These are phyloP conservation scores for Enteromius mattozi DNA, from an alignment of 2,797 vertebrate species.

Conservation along the genomic window DNA sequence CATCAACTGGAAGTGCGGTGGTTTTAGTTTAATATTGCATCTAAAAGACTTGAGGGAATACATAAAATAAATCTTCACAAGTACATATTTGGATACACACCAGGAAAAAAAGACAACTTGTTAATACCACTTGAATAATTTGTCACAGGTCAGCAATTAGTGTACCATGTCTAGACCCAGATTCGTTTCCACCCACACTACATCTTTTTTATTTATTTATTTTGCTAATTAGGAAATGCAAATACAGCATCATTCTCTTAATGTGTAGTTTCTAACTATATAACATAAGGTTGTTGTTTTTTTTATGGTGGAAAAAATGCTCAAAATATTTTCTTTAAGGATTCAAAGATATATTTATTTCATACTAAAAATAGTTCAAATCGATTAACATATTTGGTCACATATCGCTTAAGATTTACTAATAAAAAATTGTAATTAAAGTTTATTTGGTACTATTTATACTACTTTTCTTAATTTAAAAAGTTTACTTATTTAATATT, in stretches of 20 bases:
- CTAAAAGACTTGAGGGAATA: neutral
- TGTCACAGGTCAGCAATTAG: constrained; percentile 4
- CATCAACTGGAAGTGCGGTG: constrained; percentile 6
- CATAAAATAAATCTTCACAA: neutral
- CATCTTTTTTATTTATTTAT: too few species aligned
- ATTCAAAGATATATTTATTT: neutral
- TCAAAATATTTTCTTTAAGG: too few species aligned
- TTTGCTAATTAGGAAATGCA: neutral
- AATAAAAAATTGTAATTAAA: neutral
- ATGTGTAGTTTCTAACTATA: neutral
- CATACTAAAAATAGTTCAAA: neutral
- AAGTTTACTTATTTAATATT: too few species aligned
- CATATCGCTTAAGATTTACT: neutral
- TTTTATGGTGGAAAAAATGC: neutral
- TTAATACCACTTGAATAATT: neutral
- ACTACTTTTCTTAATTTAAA: too few species aligned
- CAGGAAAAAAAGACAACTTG: neutral
- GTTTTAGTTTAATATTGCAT: neutral
- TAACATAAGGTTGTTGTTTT: neutral
- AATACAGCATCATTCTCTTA: neutral
- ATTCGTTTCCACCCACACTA: neutral
- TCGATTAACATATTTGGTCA: neutral
- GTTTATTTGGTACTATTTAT: too few species aligned
- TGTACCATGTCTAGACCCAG: neutral
- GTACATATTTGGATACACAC: neutral